Conservation (phyloP, 2,113 vertebrate species). For the Mungos mungo region DNA sequence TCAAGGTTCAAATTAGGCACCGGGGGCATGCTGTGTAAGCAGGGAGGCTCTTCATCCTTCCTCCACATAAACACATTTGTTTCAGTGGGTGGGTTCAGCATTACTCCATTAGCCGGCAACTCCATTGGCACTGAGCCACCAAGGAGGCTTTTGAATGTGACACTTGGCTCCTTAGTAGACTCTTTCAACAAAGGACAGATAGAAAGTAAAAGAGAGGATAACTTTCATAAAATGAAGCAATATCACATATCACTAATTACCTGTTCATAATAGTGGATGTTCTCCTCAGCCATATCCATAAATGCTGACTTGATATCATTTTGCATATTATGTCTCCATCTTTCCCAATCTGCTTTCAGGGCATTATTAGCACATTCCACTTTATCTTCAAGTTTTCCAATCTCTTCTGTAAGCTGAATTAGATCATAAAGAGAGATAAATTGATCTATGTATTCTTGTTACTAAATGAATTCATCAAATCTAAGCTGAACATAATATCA, state of each 20-base stretch:
- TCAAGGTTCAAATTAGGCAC: neutral
- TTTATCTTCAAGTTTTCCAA: constrained; percentile 92
- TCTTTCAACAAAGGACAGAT: neutral
- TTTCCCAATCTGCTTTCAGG: constrained; percentile 92
- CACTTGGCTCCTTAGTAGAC: neutral
- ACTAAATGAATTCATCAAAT: neutral
- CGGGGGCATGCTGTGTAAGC: neutral
- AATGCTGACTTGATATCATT: constrained; percentile 91
- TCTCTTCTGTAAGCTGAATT: constrained; percentile 91
- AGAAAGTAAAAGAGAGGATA: neutral
- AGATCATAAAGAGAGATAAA: constrained; percentile 47
- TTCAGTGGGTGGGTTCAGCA: neutral
- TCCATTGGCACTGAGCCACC: neutral
- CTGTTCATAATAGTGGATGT: constrained; percentile 93
- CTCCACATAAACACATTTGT: neutral
- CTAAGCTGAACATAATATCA: neutral
- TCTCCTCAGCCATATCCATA: constrained; percentile 88
- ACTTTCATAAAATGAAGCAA: neutral
- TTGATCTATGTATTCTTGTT: neutral
- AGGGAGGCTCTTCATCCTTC: neutral
- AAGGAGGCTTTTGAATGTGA: neutral
- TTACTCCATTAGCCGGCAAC: neutral
- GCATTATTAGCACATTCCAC: constrained; percentile 92
- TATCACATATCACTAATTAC: constrained; percentile 78
- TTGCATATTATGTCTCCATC: constrained; percentile 92